Evolutionary conservation across 2,797 vertebrate genomes (phyloP), one percentile per base, ranked within the genome.

Genomic region (Gymnopithys bicolor): DNA sequence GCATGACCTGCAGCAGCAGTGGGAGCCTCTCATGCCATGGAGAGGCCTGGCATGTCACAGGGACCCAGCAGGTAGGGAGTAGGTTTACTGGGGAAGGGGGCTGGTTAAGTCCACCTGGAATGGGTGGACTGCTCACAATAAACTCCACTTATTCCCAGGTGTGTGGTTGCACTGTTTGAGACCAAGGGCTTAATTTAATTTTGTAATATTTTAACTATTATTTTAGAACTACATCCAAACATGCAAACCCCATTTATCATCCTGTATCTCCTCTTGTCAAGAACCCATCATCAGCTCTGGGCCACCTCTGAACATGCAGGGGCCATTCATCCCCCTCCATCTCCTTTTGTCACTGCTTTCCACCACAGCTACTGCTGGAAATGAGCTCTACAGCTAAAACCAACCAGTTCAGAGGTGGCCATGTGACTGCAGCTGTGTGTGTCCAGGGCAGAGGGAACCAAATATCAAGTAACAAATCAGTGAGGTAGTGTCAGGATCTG

Each of bases 381-480:
- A 69, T 0, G 10, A 74, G 22, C 39, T 68, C 48, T 45, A 30
- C 12, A 18, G 41, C 35, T 51, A 35, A 77, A 90, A 70, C 14
- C 45, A 70, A 22, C 39, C 1, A 0, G n/a, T 89, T 93, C 58
- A 52, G 58, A 48, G 45, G 48, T 17, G 11, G 33, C 75, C 63
- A 39, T 7, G 27, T 55, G 58, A 23, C 87, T 85, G 75, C 21
- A 41, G 41, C 64, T 37, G 35, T 48, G 64, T 43, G 35, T 63
- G 43, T 43, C 56, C 2, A 0, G 35, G 43, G 19, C 0, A 19
- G 64, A 30, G 60, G 19, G 33, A 56, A 67, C n/a, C 49, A 58
- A 91, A 33, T 87, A 85, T 51, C 86, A 86, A 52, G 37, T 66
- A 49, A 71, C 52, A 59, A 70, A 78, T 68, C 86, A 56, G 62